These are phyloP conservation scores for Sinocyclocheilus maitianheensis DNA, from an alignment of 2,113 vertebrate species.

Conservation along the genomic window DNA sequence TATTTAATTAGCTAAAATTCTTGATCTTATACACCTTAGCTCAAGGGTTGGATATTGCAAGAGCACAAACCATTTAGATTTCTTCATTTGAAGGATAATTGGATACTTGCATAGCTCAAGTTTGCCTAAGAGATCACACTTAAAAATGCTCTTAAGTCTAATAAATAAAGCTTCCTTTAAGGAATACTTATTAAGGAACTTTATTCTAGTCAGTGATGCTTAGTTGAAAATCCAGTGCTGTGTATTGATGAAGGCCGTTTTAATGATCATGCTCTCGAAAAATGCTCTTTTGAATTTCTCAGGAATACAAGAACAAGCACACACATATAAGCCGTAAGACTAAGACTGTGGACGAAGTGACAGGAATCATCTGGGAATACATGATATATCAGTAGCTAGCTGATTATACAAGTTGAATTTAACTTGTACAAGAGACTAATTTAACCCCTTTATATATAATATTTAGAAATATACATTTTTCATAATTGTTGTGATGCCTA, in stretches of 20 bases:
- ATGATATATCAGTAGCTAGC: neutral
- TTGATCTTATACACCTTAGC: neutral
- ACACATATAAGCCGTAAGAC: neutral
- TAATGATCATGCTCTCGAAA: slow-evolving; percentile 31
- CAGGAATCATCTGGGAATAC: neutral
- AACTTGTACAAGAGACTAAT: no score
- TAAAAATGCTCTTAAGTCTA: slow-evolving; percentile 58
- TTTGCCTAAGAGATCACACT: slow-evolving; percentile 62
- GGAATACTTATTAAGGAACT: neutral
- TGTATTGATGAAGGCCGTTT: slow-evolving; percentile 26
- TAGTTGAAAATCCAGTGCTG: slow-evolving; percentile 25
- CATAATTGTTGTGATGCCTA: neutral
- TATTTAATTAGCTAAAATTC: slow-evolving; percentile 38
- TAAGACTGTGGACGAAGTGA: no score
- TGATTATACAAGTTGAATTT: neutral
- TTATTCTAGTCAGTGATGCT: slow-evolving; percentile 25
- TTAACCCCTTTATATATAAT: neutral
- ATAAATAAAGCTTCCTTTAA: slow-evolving; percentile 54
- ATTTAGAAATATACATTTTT: neutral
- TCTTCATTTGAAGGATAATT: slow-evolving; percentile 62
- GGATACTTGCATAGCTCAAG: slow-evolving; percentile 64
- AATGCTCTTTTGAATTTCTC: neutral
- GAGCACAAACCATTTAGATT: slow-evolving; percentile 67
- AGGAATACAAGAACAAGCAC: neutral
- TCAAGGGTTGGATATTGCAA: slow-evolving; percentile 66